These are phyloP conservation scores for Trichopoda pennipes DNA, from an alignment of 2,888 invertebrate species.

Conservation along the genomic window DNA sequence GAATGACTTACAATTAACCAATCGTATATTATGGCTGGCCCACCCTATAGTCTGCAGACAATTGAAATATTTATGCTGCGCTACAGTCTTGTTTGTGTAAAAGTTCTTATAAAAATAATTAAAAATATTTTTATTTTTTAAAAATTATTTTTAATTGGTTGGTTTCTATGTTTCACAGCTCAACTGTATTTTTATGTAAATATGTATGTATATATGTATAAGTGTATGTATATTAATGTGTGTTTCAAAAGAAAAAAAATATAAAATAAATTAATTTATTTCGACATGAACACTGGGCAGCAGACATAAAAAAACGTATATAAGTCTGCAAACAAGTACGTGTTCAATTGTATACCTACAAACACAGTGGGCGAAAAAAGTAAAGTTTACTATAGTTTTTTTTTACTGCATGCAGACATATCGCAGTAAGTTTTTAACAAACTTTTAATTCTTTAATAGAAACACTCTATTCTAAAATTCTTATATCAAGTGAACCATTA, in stretches of 20 bases:
- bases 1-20: too few relatives aligned
- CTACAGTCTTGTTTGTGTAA: too few relatives aligned
- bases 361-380: slow-evolving; percentile 22
- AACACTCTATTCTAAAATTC: too few relatives aligned
- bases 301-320: slow-evolving; percentile 53
- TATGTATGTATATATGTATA: background rate
- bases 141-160: background rate
- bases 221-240: background rate
- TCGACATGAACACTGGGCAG: slow-evolving; percentile 60
- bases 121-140: too few relatives aligned
- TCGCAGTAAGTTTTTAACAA: too few relatives aligned
- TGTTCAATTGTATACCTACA: background rate
- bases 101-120: too few relatives aligned
- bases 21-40: too few relatives aligned
- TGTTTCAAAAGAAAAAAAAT: slow-evolving; percentile 26
- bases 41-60: too few relatives aligned
- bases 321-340: background rate
- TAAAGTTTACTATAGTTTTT: slow-evolving; percentile 11
- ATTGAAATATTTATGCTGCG: too few relatives aligned
- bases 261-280: slow-evolving; percentile 68
- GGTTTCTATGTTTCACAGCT: background rate
- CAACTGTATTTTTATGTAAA: background rate
- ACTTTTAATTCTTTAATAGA: too few relatives aligned
- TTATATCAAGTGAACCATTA: background rate
- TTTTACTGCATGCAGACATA: too few relatives aligned